Evolutionary conservation across 1,140 invertebrate species (phyloP).

Genomic region (Drosophila eugracilis): DNA sequence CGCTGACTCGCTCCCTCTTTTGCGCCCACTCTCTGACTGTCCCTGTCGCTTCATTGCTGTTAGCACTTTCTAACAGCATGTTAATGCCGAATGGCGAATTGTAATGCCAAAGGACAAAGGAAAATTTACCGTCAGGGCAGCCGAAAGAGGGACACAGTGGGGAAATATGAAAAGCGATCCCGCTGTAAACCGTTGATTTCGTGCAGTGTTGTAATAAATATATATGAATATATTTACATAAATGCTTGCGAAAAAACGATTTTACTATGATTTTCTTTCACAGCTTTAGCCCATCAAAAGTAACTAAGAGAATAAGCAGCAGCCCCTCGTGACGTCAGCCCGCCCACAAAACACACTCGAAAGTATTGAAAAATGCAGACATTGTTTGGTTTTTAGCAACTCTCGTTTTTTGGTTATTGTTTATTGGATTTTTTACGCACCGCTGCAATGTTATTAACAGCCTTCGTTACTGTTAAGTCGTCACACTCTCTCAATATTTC

Average conservation of each 20-base stretch:
- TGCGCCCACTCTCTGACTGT: background rate
- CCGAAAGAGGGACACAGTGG: background rate
- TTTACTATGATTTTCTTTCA: background rate
- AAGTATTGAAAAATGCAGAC: constrained; percentile 55
- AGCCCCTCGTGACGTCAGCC: constrained; percentile 58
- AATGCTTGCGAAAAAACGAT: constrained; percentile 2
- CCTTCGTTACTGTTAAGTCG: constrained; percentile 25
- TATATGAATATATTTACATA: background rate
- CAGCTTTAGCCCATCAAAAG: constrained; percentile 20
- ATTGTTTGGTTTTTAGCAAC: constrained; percentile 43
- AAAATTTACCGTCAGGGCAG: constrained; percentile 1
- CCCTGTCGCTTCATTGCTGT: constrained; percentile 15
- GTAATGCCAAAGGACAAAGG: constrained; percentile 1
- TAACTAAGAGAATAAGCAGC: constrained; percentile 30
- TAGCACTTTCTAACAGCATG: constrained; percentile 33
- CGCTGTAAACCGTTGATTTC: background rate
- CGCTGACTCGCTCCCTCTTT: constrained; percentile 9
- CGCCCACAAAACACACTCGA: constrained; percentile 53
- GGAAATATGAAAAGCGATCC: no score
- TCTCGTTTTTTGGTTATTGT: constrained; percentile 41
- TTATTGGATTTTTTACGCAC: constrained; percentile 41
- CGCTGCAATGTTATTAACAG: constrained; percentile 45
- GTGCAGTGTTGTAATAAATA: background rate
- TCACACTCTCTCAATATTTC: constrained; percentile 15
- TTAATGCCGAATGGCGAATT: constrained; percentile 4